Percentiles rank a stretch among this genome's conserved stretches.
Conservation (phyloP, 1,140 invertebrate genomes). For the Drosophila sechellia region DNA sequence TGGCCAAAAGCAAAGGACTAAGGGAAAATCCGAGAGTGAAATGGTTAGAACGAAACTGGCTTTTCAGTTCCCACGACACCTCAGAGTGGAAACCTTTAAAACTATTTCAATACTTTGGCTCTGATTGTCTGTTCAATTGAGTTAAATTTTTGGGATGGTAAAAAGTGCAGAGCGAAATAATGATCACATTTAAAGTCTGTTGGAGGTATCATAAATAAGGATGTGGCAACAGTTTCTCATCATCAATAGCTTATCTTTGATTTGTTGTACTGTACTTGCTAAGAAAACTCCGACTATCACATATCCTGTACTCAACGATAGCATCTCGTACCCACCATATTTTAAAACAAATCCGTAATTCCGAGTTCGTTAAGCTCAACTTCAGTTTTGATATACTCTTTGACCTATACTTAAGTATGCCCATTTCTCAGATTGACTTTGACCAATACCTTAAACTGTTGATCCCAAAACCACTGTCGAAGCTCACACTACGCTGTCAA, state of each 20-base stretch:
- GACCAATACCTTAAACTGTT: neutral
- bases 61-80: conserved; percentile 32
- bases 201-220: neutral
- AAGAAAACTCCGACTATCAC: too few relatives aligned
- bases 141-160: neutral
- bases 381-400: too few relatives aligned
- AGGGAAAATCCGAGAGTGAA: conserved; percentile 23
- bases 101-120: conserved; percentile 2
- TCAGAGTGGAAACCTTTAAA: conserved; percentile 15
- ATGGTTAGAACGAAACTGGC: conserved; percentile 8
- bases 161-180: neutral
- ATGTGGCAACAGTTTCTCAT: too few relatives aligned
- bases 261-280: too few relatives aligned
- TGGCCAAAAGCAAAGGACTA: conserved; percentile 36
- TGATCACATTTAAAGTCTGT: too few relatives aligned
- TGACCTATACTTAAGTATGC: too few relatives aligned
- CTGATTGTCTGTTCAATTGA: neutral
- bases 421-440: neutral
- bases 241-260: too few relatives aligned
- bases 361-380: too few relatives aligned
- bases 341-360: too few relatives aligned
- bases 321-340: too few relatives aligned
- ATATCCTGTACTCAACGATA: too few relatives aligned
- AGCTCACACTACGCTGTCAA: conserved; percentile 31
- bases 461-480: neutral